Conservation (phyloP, 2,797 vertebrate species). For the Coendou prehensilis region DNA sequence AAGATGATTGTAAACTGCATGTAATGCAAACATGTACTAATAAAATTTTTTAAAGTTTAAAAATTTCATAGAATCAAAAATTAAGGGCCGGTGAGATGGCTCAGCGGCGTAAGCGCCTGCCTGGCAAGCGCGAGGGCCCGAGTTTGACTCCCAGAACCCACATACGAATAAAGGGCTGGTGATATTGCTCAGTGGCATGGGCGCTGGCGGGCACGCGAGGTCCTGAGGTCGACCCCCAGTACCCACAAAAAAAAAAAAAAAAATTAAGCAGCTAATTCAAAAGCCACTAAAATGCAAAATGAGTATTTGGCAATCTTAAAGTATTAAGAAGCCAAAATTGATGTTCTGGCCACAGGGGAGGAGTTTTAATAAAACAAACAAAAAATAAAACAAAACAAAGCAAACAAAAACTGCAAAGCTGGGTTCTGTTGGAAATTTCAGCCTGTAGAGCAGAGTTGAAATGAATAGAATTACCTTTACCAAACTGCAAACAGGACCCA, state of each 20-base stretch:
- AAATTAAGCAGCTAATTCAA: background rate
- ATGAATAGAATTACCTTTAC: background rate
- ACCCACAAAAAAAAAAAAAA: background rate
- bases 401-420: background rate
- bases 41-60: background rate
- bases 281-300: background rate
- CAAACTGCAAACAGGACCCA: background rate
- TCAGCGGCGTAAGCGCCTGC: no score
- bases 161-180: no score
- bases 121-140: no score
- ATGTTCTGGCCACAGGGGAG: background rate
- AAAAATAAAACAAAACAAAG: background rate
- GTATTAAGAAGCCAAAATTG: background rate
- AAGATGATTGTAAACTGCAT: background rate
- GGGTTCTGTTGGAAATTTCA: background rate
- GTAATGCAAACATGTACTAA: background rate
- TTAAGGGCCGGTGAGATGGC: background rate
- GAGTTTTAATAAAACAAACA: background rate
- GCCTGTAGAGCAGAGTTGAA: background rate
- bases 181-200: no score
- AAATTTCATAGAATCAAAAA: background rate
- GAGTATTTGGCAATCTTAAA: background rate
- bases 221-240: no score
- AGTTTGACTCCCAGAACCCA: no score
- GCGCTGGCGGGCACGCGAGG: no score